These are phyloP conservation scores for Sanderia malayensis DNA, from an alignment of 30 jellyfish, hydroid and myxozoan species.

Conservation along the genomic window DNA sequence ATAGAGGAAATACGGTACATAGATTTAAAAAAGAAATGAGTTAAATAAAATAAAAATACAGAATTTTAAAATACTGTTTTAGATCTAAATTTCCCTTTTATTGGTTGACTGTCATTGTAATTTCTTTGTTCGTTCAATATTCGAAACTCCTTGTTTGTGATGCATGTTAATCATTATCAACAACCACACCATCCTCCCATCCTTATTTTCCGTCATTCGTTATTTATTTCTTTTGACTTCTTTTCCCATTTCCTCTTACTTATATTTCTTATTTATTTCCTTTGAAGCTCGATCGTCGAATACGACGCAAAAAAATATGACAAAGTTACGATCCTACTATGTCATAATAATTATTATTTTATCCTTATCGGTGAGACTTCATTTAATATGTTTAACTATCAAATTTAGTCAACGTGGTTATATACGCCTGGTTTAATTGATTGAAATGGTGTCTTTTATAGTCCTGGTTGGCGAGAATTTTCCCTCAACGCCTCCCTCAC, in stretches of 20 bases:
- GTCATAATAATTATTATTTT: constrained; percentile 14
- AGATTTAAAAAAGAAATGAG: too few relatives aligned
- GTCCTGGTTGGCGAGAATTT: constrained; percentile 36
- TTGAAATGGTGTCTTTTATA: not conserved
- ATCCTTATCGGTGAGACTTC: constrained; percentile 44
- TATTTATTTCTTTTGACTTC: not conserved
- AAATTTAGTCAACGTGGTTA: not conserved
- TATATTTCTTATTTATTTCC: not conserved
- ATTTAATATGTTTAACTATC: too few relatives aligned
- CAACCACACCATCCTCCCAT: not conserved
- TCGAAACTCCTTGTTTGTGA: not conserved
- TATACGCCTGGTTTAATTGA: not conserved
- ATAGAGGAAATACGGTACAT: too few relatives aligned
- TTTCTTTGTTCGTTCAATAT: not conserved
- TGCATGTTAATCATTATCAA: not conserved
- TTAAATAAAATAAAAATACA: too few relatives aligned
- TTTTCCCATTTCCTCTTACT: not conserved
- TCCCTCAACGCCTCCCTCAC: constrained; percentile 52
- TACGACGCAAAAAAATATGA: constrained; percentile 56
- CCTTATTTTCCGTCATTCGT: not conserved
- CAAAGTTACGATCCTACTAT: constrained; percentile 41
- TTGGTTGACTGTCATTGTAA: not conserved
- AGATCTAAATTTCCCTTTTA: too few relatives aligned
- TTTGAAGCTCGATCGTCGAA: constrained; percentile 53
- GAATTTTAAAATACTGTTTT: too few relatives aligned